Percentiles rank a stretch among this genome's conserved stretches.
Conservation (phyloP, 2,888 invertebrate species). For the Amiota mariae region DNA sequence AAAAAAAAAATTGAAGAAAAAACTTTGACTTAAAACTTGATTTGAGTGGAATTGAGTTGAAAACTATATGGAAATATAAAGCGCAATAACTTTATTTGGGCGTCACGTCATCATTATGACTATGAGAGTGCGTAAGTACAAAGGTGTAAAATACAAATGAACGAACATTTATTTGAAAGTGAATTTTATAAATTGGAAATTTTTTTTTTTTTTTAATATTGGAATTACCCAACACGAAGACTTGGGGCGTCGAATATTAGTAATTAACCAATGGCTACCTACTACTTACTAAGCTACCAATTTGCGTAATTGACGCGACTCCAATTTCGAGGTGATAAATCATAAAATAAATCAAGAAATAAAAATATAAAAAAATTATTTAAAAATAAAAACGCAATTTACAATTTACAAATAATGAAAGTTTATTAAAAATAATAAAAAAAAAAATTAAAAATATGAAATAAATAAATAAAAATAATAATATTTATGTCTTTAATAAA, state of each 20-base stretch:
- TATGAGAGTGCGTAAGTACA: neutral
- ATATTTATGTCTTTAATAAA: conserved; percentile 45
- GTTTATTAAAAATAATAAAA: conserved; percentile 43
- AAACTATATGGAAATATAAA: no score
- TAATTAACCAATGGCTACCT: conserved; percentile 12
- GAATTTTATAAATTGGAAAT: conserved; percentile 52
- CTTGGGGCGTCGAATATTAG: neutral
- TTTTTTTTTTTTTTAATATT: conserved; percentile 31
- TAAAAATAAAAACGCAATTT: no score
- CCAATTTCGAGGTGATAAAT: conserved; percentile 18
- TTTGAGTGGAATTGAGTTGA: no score
- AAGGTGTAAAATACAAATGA: conserved; percentile 44
- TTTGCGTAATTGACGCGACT: conserved; percentile 14
- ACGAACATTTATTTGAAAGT: conserved; percentile 59
- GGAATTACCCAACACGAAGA: neutral
- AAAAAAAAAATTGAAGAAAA: neutral
- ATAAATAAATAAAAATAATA: neutral
- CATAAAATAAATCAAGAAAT: conserved; percentile 42
- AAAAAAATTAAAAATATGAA: conserved; percentile 1
- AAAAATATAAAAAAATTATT: conserved; percentile 6
- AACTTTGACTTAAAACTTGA: no score
- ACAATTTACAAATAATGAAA: conserved; percentile 23
- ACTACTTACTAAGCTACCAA: neutral
- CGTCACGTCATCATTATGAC: neutral
- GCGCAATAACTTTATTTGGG: neutral